Evolutionary conservation across 1,140 invertebrate species (phyloP), one percentile per base, ranked within the genome.

Genomic region (Aphelinus atriplicis): DNA sequence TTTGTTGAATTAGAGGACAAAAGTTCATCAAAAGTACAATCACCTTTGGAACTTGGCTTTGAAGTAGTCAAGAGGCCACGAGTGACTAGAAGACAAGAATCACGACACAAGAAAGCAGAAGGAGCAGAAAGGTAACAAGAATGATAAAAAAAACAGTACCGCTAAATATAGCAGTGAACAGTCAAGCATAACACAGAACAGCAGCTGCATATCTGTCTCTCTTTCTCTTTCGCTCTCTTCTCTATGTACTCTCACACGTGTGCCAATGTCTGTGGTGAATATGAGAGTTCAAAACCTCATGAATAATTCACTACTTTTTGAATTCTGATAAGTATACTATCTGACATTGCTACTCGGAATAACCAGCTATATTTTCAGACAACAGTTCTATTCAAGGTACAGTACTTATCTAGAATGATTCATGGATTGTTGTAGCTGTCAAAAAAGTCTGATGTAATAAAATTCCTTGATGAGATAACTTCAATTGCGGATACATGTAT

Each of bases 91-190:
- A 63, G 26, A 58, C 63, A 56, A 73, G 9, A 78, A 51, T 63
- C 68, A 60, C 43, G 42, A 45, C 46, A 70, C 46, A 71, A 71
- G 56, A 7, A 58, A 64, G 67, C 46, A 65, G 53, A 68, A 77
- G 68, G 78, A 80, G 60, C 48, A 48, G 50, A 76, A 48, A 77
- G 75, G 47, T 70, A 71, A 70, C 60, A 73, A 77, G 71, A 63
- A 73, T 61, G 77, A 80, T 64, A 79, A 83, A 82, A 78, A 84
- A 82, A 83, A 80, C 80, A 76, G 71, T 67, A 63, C 53, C 4
- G 67, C 82, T 85, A 86, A 86, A 85, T 86, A 84, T 86, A 86
- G 83, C 70, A 83, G 79, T 82, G 83, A 84, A 82, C 80, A 79
- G 78, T 83, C 77, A 74, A 78, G 75, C 79, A 51, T 73, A 80